phyloP scores from a whole-genome alignment of 2,888 invertebrate species.

The Pteria penguin region DNA sequence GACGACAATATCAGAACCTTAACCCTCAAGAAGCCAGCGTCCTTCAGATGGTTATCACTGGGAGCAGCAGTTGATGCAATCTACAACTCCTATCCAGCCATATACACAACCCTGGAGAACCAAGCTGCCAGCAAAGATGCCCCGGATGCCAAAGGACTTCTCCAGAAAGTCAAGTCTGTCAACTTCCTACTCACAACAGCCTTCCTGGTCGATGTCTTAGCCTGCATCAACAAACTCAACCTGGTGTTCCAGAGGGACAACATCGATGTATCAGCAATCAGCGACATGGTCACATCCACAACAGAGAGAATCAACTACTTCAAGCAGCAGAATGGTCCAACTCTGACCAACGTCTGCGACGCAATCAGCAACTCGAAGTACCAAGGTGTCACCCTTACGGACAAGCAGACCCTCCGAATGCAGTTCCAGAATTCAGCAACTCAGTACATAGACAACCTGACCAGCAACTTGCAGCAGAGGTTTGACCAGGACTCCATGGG shows the following conservation, averaged over 20 bases:
- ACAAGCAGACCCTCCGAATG: conserved; percentile 24
- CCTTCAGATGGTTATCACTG: conserved; percentile 25
- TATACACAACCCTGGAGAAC: conserved; percentile 20
- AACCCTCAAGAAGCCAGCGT: conserved; percentile 23
- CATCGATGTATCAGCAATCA: conserved; percentile 10
- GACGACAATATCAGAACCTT: conserved; percentile 14
- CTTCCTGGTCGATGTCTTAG: conserved; percentile 9
- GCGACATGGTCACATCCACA: background rate
- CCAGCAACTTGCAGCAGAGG: conserved; percentile 10
- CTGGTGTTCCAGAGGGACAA: conserved; percentile 31
- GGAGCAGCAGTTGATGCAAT: conserved; percentile 33
- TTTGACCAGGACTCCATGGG: conserved; percentile 41
- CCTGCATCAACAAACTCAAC: background rate
- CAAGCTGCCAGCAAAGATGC: conserved; percentile 24
- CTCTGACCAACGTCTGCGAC: background rate
- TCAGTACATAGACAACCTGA: conserved; percentile 24
- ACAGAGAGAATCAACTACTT: background rate
- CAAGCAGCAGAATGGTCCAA: conserved; percentile 11
- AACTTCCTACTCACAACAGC: conserved; percentile 14
- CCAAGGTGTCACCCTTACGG: conserved; percentile 26
- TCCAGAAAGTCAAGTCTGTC: background rate
- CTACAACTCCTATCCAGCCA: conserved; percentile 17
- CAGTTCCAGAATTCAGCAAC: conserved; percentile 32
- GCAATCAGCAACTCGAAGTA: conserved; percentile 15
- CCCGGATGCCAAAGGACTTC: conserved; percentile 17